A percentile compares a stretch with the other conserved stretches of the same genome.
Evolutionary conservation across 2,797 vertebrate genomes (phyloP).

Genomic region (Eospalax fontanierii): DNA sequence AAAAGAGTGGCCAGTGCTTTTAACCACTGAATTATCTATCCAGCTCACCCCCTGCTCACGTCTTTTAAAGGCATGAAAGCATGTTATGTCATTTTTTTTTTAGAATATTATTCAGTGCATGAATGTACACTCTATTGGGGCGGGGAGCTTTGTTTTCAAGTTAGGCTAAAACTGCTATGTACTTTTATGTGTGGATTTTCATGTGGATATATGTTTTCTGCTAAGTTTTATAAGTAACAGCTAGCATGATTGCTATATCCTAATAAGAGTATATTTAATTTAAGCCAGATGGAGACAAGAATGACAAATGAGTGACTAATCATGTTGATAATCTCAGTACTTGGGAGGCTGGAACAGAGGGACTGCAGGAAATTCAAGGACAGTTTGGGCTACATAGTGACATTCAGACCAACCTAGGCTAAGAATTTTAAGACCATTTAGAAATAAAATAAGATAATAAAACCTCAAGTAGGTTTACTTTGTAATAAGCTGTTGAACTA

Average conservation of each 20-base stretch:
- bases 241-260: constrained; percentile 7
- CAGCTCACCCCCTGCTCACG: too few species aligned
- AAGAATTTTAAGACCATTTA: background rate
- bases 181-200: constrained; percentile 14
- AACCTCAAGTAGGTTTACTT: background rate
- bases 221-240: constrained; percentile 35
- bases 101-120: background rate
- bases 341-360: background rate
- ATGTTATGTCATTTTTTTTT: constrained; percentile 16
- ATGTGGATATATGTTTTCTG: background rate
- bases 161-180: constrained; percentile 19
- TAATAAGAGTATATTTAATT: constrained; percentile 46
- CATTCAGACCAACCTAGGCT: background rate
- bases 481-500: constrained; percentile 22
- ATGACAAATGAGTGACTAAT: too few species aligned
- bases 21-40: too few species aligned
- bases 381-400: background rate
- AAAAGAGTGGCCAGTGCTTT: too few species aligned
- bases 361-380: background rate
- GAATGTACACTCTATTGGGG: too few species aligned
- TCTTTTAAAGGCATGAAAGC: background rate
- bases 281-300: background rate
- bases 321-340: background rate
- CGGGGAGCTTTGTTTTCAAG: background rate
- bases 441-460: too few species aligned